These are phyloP conservation scores for Andrena flavipes DNA, from an alignment of 2,888 invertebrate species.

Conservation along the genomic window DNA sequence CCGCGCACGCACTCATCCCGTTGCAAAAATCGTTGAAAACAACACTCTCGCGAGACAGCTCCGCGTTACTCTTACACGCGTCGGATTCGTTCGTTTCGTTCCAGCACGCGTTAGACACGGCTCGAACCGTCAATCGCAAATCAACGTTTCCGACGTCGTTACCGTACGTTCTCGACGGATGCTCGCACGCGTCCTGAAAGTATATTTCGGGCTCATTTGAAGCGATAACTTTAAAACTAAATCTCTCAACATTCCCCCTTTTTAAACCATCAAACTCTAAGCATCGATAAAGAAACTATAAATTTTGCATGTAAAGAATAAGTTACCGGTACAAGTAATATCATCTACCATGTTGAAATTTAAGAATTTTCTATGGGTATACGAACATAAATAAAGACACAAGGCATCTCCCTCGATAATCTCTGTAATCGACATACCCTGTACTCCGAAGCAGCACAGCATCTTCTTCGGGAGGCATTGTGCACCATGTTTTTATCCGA, in stretches of 20 bases:
- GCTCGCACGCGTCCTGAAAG: slow-evolving; percentile 58
- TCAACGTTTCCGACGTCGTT: slow-evolving; percentile 66
- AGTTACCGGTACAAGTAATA: neutral
- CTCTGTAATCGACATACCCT: slow-evolving; percentile 53
- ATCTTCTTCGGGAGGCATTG: slow-evolving; percentile 87
- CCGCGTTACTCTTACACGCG: slow-evolving; percentile 38
- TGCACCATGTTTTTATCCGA: slow-evolving; percentile 92
- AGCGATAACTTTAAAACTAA: neutral
- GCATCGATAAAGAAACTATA: neutral
- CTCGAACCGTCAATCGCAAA: slow-evolving; percentile 88
- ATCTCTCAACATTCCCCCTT: neutral
- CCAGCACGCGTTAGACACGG: slow-evolving; percentile 88
- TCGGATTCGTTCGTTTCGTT: slow-evolving; percentile 58
- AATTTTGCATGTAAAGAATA: neutral
- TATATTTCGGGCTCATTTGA: slow-evolving; percentile 1
- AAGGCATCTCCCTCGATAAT: too few relatives aligned
- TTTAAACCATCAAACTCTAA: neutral
- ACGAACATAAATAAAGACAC: too few relatives aligned
- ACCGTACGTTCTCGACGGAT: slow-evolving; percentile 72
- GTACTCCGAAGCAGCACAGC: slow-evolving; percentile 59
- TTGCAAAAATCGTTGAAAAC: slow-evolving; percentile 49
- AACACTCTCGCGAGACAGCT: slow-evolving; percentile 44
- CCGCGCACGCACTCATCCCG: slow-evolving; percentile 32
- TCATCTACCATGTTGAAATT: too few relatives aligned
- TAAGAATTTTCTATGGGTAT: too few relatives aligned